phyloP scores from a whole-genome alignment of 2,888 invertebrate genomes.

The Oxystoma pomonae region DNA sequence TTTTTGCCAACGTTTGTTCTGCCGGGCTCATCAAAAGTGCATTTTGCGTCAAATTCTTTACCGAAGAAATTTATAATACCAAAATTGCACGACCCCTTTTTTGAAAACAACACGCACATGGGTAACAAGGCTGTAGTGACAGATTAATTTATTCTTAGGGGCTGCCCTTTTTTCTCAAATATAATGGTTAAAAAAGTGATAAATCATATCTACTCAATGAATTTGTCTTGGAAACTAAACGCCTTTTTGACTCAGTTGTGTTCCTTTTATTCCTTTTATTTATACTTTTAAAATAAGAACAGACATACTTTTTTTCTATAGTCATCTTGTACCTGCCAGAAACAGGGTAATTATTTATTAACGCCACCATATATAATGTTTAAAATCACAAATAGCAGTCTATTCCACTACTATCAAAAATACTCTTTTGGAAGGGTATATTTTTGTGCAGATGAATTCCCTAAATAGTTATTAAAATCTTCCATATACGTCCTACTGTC shows the following conservation, averaged over 20 bases:
- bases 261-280: slow-evolving; percentile 12
- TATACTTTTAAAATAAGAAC: no score
- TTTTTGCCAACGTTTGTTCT: neutral
- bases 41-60: slow-evolving; percentile 15
- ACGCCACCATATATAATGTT: no score
- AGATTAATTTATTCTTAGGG: neutral
- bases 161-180: neutral
- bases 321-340: neutral
- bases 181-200: slow-evolving; percentile 11
- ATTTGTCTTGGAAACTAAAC: slow-evolving; percentile 24
- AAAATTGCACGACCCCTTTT: neutral
- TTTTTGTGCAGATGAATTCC: no score
- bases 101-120: neutral
- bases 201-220: slow-evolving; percentile 24
- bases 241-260: slow-evolving; percentile 22
- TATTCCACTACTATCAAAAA: no score
- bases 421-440: no score
- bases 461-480: no score
- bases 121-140: neutral
- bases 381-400: no score
- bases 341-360: no score
- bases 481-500: no score
- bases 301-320: neutral
- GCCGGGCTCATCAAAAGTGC: slow-evolving; percentile 22
- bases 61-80: slow-evolving; percentile 1